A percentile compares a stretch with the other conserved stretches of the same genome.
These are phyloP conservation scores for Hylomyscus alleni DNA, from an alignment of 2,797 vertebrate species.

Conservation along the genomic window DNA sequence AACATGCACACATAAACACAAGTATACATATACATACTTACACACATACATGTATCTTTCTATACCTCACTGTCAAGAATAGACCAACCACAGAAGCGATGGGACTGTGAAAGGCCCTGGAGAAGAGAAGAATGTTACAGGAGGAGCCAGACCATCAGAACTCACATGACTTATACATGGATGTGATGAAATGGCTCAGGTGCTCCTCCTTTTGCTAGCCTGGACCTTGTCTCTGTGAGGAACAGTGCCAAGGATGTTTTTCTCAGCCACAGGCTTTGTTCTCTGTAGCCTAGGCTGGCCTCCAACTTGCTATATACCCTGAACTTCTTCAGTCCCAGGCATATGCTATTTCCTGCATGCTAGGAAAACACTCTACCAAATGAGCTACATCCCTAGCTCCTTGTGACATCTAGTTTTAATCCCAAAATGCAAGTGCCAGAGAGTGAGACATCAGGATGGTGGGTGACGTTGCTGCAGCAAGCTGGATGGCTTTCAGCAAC, in stretches of 20 bases:
- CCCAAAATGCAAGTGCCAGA: conserved; percentile 86
- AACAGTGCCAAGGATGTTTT: conserved; percentile 81
- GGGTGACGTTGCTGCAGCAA: conserved; percentile 79
- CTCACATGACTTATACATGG: conserved; percentile 53
- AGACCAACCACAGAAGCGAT: background rate
- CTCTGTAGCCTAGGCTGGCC: background rate
- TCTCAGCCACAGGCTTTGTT: background rate
- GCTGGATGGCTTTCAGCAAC: conserved; percentile 83
- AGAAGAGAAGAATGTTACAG: background rate
- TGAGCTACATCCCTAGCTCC: background rate
- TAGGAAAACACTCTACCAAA: background rate
- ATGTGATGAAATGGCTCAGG: conserved; percentile 51
- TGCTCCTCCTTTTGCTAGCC: conserved; percentile 60
- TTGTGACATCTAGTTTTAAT: conserved; percentile 79
- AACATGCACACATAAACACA: no score
- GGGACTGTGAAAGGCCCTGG: background rate
- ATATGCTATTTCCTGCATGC: background rate
- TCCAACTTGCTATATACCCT: background rate
- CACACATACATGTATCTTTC: background rate
- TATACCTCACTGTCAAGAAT: background rate
- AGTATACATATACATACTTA: background rate
- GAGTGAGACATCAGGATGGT: conserved; percentile 87
- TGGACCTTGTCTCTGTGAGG: conserved; percentile 69
- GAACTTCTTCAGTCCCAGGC: background rate
- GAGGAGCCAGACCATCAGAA: background rate